These are phyloP conservation scores for Camptogramma bilineatum DNA, from an alignment of 2,888 invertebrate species.

Conservation along the genomic window DNA sequence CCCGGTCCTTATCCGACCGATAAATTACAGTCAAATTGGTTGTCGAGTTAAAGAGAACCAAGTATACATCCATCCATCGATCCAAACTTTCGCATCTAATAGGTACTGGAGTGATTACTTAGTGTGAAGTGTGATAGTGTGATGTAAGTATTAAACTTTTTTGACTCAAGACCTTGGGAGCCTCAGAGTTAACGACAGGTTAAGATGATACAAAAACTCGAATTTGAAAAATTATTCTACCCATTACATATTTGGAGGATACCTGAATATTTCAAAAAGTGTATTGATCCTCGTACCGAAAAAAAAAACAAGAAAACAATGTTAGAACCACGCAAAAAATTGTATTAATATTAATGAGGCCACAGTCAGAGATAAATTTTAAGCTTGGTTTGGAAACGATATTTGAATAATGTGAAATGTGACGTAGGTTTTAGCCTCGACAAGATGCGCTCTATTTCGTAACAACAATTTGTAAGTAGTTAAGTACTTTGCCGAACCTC, in stretches of 20 bases:
- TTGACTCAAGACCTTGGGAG: constrained; percentile 23
- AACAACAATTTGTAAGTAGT: constrained; percentile 44
- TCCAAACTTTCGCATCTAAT: too few relatives aligned
- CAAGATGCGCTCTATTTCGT: constrained; percentile 73
- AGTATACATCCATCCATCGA: too few relatives aligned
- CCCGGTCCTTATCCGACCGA: too few relatives aligned
- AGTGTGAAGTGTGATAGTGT: background rate
- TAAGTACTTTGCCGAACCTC: background rate
- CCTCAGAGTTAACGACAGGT: constrained; percentile 38
- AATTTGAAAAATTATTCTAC: constrained; percentile 28
- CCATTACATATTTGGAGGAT: constrained; percentile 32
- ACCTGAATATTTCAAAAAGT: constrained; percentile 37
- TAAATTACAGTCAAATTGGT: too few relatives aligned
- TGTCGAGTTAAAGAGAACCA: too few relatives aligned
- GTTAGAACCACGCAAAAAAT: constrained; percentile 54
- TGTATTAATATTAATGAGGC: constrained; percentile 66
- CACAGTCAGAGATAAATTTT: constrained; percentile 62
- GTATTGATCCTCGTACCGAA: constrained; percentile 42
- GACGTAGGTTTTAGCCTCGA: constrained; percentile 78
- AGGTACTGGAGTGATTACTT: too few relatives aligned
- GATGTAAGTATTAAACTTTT: background rate
- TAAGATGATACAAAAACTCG: constrained; percentile 24
- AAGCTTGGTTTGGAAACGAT: constrained; percentile 68
- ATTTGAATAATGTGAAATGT: constrained; percentile 74
- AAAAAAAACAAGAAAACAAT: constrained; percentile 47